Percentiles rank a stretch among this genome's conserved stretches.
Evolutionary conservation across 2,797 vertebrate genomes (phyloP).

Genomic region (Halcyon badia): DNA sequence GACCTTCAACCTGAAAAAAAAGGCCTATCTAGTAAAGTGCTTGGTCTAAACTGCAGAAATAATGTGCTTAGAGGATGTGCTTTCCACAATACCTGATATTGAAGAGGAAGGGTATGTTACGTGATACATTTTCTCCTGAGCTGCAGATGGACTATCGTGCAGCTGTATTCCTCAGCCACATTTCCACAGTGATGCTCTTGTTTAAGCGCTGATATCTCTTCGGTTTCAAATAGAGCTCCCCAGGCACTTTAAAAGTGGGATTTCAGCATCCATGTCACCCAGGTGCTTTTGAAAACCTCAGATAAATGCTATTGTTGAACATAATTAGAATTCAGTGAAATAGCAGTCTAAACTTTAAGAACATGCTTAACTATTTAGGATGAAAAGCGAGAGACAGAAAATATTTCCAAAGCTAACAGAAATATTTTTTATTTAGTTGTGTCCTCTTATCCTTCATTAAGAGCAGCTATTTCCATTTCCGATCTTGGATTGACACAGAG

Average conservation of each 20-base stretch:
- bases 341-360: neutral
- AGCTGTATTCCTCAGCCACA: neutral
- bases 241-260: neutral
- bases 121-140: neutral
- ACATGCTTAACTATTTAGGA: neutral
- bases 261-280: neutral
- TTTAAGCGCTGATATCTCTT: neutral
- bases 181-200: neutral
- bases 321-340: neutral
- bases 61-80: neutral
- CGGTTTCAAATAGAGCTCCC: neutral
- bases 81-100: neutral
- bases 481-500: neutral
- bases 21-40: neutral
- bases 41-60: neutral
- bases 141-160: neutral
- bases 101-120: neutral
- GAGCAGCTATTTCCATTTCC: neutral
- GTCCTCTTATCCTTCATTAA: neutral
- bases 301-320: neutral
- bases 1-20: neutral
- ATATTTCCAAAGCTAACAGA: conserved; percentile 10
- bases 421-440: conserved; percentile 52
- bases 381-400: conserved; percentile 6
- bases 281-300: neutral